Conservation (phyloP, 2,113 vertebrate species). For the Tenrec ecaudatus region DNA sequence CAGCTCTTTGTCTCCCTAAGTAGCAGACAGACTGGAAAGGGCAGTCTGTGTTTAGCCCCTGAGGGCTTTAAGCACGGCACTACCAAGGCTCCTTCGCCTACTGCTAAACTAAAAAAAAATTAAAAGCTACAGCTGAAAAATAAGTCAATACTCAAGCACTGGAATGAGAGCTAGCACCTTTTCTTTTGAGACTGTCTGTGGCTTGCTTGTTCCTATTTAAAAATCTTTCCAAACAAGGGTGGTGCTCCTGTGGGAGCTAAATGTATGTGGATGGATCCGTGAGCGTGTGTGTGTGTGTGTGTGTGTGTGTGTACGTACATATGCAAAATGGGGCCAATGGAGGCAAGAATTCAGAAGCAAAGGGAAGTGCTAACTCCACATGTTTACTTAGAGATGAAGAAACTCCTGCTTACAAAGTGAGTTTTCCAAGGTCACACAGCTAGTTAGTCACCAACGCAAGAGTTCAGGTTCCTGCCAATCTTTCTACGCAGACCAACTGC, state of each 20-base stretch:
- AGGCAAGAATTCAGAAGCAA: neutral
- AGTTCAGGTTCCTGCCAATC: neutral
- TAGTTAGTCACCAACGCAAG: neutral
- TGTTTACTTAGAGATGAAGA: neutral
- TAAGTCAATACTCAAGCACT: neutral
- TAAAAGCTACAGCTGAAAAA: neutral
- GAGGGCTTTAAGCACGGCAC: too few species aligned
- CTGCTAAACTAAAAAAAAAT: too few species aligned
- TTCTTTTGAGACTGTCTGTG: neutral
- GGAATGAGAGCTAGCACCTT: neutral
- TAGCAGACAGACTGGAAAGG: too few species aligned
- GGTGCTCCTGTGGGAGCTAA: neutral
- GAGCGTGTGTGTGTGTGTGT: neutral
- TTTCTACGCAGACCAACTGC: neutral
- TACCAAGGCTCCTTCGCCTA: too few species aligned
- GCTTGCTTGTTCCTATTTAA: neutral
- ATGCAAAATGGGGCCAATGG: neutral
- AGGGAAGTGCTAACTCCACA: neutral
- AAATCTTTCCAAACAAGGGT: slow-evolving; percentile 12
- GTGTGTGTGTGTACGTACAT: neutral
- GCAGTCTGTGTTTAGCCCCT: too few species aligned
- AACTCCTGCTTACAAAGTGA: neutral
- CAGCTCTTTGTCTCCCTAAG: too few species aligned
- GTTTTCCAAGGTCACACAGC: neutral
- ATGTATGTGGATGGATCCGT: neutral